These are phyloP conservation scores for Gobio occitaniae DNA, from an alignment of 2,797 vertebrate species.

Conservation along the genomic window DNA sequence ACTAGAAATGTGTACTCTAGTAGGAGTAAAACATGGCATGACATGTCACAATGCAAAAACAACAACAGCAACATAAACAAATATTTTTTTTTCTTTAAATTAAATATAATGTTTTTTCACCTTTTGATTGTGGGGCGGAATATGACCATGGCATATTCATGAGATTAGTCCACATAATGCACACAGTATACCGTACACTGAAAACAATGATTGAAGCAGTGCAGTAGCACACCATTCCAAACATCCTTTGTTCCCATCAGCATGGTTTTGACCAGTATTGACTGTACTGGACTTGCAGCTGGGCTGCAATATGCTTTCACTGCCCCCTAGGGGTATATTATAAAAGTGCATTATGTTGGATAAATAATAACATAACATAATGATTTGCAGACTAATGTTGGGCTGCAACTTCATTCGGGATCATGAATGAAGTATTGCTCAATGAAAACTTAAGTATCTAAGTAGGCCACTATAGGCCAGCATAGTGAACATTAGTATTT, in stretches of 20 bases:
- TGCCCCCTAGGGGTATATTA: constrained; percentile 37
- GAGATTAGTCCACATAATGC: not conserved
- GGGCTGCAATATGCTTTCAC: constrained; percentile 16
- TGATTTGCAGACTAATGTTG: constrained; percentile 45
- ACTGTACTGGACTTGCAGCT: not conserved
- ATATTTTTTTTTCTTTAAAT: too few species aligned
- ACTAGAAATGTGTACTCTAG: too few species aligned
- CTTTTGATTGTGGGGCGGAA: not conserved
- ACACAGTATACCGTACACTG: not conserved
- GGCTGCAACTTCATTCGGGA: not conserved
- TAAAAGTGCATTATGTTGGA: not conserved
- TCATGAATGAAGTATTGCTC: constrained; percentile 32
- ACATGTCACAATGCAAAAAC: too few species aligned
- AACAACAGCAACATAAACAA: too few species aligned
- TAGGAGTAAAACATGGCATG: too few species aligned
- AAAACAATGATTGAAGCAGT: not conserved
- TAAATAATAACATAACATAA: constrained; percentile 37
- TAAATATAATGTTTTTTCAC: not conserved
- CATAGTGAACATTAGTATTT: not conserved
- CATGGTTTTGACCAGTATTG: not conserved
- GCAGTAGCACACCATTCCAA: not conserved
- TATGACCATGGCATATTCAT: not conserved
- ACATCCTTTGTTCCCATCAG: not conserved
- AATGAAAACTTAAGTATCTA: not conserved
- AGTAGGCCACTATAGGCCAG: not conserved